Base-by-base conservation (phyloP, 1,140 invertebrate species). In the Trichonephila clavata region DNA sequence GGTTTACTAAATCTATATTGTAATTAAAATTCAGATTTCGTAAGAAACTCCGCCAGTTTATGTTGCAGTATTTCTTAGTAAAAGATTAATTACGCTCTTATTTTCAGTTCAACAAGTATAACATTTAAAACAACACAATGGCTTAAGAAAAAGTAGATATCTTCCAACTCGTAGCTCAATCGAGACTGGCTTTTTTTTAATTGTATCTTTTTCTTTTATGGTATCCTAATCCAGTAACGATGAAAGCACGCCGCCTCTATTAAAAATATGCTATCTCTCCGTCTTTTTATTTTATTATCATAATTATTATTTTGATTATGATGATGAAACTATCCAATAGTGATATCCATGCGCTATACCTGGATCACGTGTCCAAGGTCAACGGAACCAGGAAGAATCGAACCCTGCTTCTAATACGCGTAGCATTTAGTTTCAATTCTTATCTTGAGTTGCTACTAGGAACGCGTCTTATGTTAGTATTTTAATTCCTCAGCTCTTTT, bases 211-310 rank as follows among this genome's bases (percentile, higher is more conserved):
- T 50, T 50, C 32, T 50, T 13, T 50, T 50, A 50, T 50, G 50
- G 50, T 50, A 84, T 84, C 20, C 50, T 50, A 18, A 6, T 5
- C 43, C 2, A 16, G 8, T 84, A 57, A 86, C 81, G 84, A 60
- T 86, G 20, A 86, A 86, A 86, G 84, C 59, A 86, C 57, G 27
- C 86, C 86, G 63, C 63, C 63, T 3, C 86, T 88, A 20, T 86
- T 43, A 88, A 86, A 63, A 60, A 61, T 24, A 60, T 86, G 59
- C 8, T 21, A 63, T 63, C 16, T 43, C 61, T 61, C n/a, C 43
- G 24, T 90, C 50, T 60, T 80, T 90, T 90, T 90, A 90, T 90
- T 90, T 90, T 90, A 80, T 90, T 77, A 90, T 90, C 50, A 90
- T 90, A 32, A 59, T 80, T 57, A 88, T 88, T n/a, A 90, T 90